Conservation (phyloP, 2,797 vertebrate genomes). For the Platalea minor region DNA sequence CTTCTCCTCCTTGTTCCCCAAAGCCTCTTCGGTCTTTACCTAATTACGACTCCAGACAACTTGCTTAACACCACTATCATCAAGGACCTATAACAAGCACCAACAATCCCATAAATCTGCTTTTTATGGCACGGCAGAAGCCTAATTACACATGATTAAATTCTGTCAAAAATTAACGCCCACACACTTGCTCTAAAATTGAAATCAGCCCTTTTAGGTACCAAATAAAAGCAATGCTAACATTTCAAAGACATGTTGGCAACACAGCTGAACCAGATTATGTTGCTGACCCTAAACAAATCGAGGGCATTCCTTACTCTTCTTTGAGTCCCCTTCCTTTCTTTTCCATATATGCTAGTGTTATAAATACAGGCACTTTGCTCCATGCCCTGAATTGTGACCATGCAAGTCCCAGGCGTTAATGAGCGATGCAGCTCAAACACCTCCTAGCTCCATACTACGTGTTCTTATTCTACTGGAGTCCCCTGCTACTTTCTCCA, state of each 20-base stretch:
- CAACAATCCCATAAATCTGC: not conserved
- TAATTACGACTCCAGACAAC: not conserved
- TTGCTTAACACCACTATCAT: not conserved
- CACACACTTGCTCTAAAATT: not conserved
- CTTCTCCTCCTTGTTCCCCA: not conserved
- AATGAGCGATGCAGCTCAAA: not conserved
- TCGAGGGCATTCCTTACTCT: not conserved
- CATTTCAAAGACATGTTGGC: not conserved
- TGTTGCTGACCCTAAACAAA: not conserved
- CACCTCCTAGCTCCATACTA: not conserved
- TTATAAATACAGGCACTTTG: not conserved
- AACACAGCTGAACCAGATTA: not conserved
- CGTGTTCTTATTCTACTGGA: not conserved
- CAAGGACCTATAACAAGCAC: not conserved
- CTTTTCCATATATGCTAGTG: not conserved
- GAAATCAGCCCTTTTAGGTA: not conserved
- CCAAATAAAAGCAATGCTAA: not conserved
- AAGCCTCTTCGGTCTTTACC: not conserved
- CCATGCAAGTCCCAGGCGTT: not conserved
- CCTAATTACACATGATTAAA: slow-evolving; percentile 10
- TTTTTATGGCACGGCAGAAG: not conserved
- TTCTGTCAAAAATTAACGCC: slow-evolving; percentile 38
- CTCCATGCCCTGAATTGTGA: not conserved
- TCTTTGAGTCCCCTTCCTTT: not conserved
- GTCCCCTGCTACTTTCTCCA: not conserved